Evolutionary conservation across 2,113 vertebrate species (phyloP).

Genomic region (Nematolebias whitei): DNA sequence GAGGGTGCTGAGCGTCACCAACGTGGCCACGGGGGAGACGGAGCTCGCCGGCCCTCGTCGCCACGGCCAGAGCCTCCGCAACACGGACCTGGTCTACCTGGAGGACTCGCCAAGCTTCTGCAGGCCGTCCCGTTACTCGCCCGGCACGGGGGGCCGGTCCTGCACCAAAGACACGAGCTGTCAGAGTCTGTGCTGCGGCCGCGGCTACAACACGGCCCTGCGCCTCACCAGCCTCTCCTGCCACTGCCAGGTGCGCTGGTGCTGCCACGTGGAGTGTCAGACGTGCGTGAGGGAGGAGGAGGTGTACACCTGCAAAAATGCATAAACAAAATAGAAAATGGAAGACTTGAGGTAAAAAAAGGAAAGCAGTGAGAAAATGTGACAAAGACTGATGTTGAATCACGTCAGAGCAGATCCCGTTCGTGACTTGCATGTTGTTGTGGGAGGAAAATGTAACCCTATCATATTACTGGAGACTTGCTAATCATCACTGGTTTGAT

Average conservation of each 20-base stretch:
- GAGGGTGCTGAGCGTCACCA: constrained; percentile 92
- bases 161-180: constrained; percentile 94
- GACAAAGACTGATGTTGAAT: background rate
- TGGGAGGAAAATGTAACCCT: constrained; percentile 38
- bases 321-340: constrained; percentile 65
- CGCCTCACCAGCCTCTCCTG: constrained; percentile 91
- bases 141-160: constrained; percentile 87
- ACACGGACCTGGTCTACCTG: constrained; percentile 90
- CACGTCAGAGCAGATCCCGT: constrained; percentile 23
- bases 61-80: constrained; percentile 78
- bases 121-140: constrained; percentile 90
- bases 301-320: constrained; percentile 94
- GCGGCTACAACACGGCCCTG: constrained; percentile 96
- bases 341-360: background rate
- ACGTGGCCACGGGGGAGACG: constrained; percentile 89
- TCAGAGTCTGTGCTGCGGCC: constrained; percentile 93
- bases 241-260: constrained; percentile 98
- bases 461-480: constrained; percentile 24
- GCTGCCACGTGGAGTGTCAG: constrained; percentile 98
- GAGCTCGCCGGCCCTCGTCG: constrained; percentile 83
- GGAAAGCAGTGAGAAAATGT: constrained; percentile 14
- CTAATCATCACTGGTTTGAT: constrained; percentile 29
- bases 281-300: constrained; percentile 94
- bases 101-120: constrained; percentile 98
- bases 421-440: constrained; percentile 30